These are phyloP conservation scores for Tethya wilhelma DNA, from an alignment of 37 sponge, comb jelly and placozoan species.

Conservation along the genomic window DNA sequence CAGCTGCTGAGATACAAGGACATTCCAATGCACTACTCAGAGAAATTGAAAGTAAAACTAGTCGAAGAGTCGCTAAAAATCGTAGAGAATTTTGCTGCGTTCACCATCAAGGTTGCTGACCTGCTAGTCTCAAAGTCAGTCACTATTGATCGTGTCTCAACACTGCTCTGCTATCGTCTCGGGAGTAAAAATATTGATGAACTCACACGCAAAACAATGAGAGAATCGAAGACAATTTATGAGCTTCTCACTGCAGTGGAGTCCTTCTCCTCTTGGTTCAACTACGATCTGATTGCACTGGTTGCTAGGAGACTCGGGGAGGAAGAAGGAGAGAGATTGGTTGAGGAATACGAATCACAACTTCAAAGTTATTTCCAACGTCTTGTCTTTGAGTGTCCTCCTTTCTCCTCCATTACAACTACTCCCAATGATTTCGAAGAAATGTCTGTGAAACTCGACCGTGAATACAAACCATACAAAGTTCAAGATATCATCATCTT, in stretches of 20 bases:
- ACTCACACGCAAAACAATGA: neutral
- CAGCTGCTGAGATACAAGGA: neutral
- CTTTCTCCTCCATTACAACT: neutral
- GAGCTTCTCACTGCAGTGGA: no score
- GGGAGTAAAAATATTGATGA: neutral
- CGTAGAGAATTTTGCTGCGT: neutral
- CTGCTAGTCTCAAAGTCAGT: neutral
- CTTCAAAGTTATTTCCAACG: neutral
- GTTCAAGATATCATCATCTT: neutral
- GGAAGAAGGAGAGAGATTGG: neutral
- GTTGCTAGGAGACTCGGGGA: slow-evolving; percentile 2
- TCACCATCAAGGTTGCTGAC: neutral
- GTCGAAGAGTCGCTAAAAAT: slow-evolving; percentile 5
- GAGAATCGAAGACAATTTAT: neutral
- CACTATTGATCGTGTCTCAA: neutral
- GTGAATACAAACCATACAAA: neutral
- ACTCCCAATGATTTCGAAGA: neutral
- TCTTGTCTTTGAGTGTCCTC: slow-evolving; percentile 22
- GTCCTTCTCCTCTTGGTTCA: slow-evolving; percentile 19
- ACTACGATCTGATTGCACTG: slow-evolving; percentile 4
- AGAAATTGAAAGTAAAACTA: neutral
- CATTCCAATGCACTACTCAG: neutral
- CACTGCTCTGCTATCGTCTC: neutral
- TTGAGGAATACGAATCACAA: neutral
- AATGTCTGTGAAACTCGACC: neutral